Base-by-base conservation (phyloP, 2,888 invertebrate genomes). In the Oscheius sp. region DNA sequence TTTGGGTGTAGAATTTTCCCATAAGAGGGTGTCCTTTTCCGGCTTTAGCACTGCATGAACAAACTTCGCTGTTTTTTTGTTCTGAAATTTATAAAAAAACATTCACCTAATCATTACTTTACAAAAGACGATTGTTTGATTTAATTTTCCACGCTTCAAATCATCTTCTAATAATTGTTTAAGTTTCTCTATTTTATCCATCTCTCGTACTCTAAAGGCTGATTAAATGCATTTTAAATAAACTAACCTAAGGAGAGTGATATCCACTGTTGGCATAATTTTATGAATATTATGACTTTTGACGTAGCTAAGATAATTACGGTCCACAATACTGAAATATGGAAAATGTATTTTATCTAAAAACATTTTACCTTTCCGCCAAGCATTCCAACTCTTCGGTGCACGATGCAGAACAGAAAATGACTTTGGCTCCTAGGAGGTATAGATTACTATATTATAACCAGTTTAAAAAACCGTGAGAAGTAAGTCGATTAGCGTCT, bases 381-480 rank as follows among this genome's bases (percentile, higher is more conserved):
- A 80, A 45, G 25, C 69, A 70, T 53, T 79, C 76, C 9, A 79
- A 56, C 29, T 76, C 79, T 41, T 79, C 76, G 12, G 79, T 73
- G 23, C 78, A 79, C 12, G 80, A 79, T 6, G 80, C 80, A 23
- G 74, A 74, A 21, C 53, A 69, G 43, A 74, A 74, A 12, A 74
- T 53, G 0, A 74, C 46, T 41, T 64, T 70, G 13, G 69, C 70
- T 9, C 74, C 74, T 76, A 25, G 46, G 18, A 18, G 16, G 27
- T 12, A 9, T 7, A 29, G 13, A 23, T 3, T 56, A n/a, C n/a
- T 35, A 29, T 29, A 5, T n/a, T 43, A 18, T 27, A 7, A 3
- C n/a, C 21, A 56, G 9, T 5, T n/a, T n/a, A n/a, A n/a, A n/a
- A 16, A 25, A 72, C 72, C 72, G 5, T 72, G n/a, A n/a, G n/a